phyloP scores from a whole-genome alignment of 1,140 invertebrate species.

The Lepidurus apus region DNA sequence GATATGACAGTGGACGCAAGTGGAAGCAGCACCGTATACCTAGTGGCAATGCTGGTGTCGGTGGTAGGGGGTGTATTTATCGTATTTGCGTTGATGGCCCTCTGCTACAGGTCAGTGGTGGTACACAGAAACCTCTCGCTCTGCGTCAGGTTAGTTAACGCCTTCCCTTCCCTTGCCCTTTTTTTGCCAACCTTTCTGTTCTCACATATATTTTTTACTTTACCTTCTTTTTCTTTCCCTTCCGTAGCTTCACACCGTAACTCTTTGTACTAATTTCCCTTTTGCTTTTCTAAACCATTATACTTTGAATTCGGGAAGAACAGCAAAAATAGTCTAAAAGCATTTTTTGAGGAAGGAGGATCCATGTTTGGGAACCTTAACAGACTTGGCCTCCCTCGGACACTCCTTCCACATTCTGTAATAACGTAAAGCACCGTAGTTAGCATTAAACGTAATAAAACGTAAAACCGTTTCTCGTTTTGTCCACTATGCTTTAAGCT shows the following conservation, averaged over 20 bases:
- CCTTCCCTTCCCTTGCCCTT: conserved; percentile 27
- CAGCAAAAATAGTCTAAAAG: not conserved
- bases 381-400: not conserved
- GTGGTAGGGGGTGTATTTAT: conserved; percentile 97
- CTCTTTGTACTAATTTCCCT: not conserved
- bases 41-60: conserved; percentile 95
- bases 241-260: conserved; percentile 40
- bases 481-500: not conserved
- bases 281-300: not conserved
- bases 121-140: conserved; percentile 95
- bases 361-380: not conserved
- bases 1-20: conserved; percentile 73
- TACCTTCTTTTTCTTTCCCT: conserved; percentile 36
- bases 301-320: not conserved
- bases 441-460: not conserved
- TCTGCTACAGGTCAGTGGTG: conserved; percentile 98
- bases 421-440: not conserved
- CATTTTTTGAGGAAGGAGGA: not conserved
- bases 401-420: not conserved
- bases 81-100: conserved; percentile 94
- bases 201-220: conserved; percentile 41
- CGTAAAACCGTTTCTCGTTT: not conserved
- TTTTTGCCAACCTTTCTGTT: conserved; percentile 29
- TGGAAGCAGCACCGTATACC: conserved; percentile 89
- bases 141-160: conserved; percentile 83